Base-by-base conservation (phyloP, 2,888 invertebrate species). In the Noctua pronuba region DNA sequence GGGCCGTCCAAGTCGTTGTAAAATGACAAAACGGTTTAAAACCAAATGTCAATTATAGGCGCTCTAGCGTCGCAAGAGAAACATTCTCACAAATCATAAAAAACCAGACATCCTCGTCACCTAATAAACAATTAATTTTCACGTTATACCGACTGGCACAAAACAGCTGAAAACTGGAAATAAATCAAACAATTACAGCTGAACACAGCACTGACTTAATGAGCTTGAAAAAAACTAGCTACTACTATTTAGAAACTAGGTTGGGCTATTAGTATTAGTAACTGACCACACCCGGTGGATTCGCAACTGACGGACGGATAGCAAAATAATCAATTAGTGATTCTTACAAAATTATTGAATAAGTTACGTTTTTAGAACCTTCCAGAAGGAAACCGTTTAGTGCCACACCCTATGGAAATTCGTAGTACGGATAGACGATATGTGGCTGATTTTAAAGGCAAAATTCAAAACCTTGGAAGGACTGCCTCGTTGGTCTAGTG, bases 161-260 rank as follows among this genome's bases (percentile, higher is more conserved):
- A 41, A 83, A 86, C 24, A 62, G 11, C 73, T 79, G 66, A 67
- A 84, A 84, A 86, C 35, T 84, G 67, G 55, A 68, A 75, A 83
- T 83, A 84, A 88, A 88, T 84, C 81, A 84, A 75, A 75, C 67
- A 80, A 88, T 88, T 82, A 89, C 84, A 65, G 31, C 41, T 69
- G 21, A 73, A 81, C 78, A 80, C 55, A 69, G 76, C 67, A 74
- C 73, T 46, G 81, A 84, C 71, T 81, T 88, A 90, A 86, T 89
- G 77, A 83, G 64, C 75, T 35, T 72, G 77, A 89, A 44, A 91
- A 89, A 90, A 83, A 81, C 77, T n/a, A n/a, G n/a, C n/a, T n/a
- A n/a, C n/a, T n/a, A n/a, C n/a, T n/a, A 78, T 91, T 91, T 92
- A 91, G 92, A 92, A 94, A 93, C 92, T 91, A 91, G 92, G 93